Base-by-base conservation (phyloP, 37 sponge, comb jelly and placozoan genomes). In the Bolinopsis microptera region DNA sequence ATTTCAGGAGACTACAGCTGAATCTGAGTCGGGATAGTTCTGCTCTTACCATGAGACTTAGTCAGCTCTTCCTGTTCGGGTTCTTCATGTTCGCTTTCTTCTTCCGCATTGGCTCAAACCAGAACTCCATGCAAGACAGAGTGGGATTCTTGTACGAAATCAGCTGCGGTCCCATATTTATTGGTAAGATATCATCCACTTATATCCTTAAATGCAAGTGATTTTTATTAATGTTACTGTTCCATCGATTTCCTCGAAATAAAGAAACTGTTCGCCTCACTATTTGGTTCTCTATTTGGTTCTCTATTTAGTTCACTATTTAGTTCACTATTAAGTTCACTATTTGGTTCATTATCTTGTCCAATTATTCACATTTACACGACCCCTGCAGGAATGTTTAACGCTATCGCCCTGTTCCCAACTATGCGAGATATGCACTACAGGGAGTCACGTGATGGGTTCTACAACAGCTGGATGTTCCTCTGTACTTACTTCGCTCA, bases 61-160 rank as follows among this genome's bases (percentile, higher is more conserved):
- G 61, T 27, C 90, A 86, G 30, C 90, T 86, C 25, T 86, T 86
- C 90, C 90, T 86, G 30, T 86, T 86, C 22, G 90, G 90, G 0
- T 86, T 86, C 90, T 86, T 86, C 61, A 86, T 86, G 90, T 86
- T 86, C 36, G 90, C 90, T 38, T 86, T 86, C 90, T 86, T 86
- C 31, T 86, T 86, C 90, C 90, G 90, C 8, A 86, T 86, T 39
- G 90, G 90, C 0, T 41, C 61, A 28, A 86, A 41, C 61, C 90
- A 86, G 90, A 86, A 41, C 30, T 41, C 61, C 2, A 86, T 86
- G 90, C 90, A 86, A 38, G 90, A 86, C 22, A 86, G 90, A 40
- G 90, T 86, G 1, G 90, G 90, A n/a, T 86, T 86, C 28, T 48
- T 86, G 3, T 86, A 86, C 22, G 90, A 86, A 48, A 86, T 86